Evolutionary conservation across 2,113 vertebrate genomes (phyloP).

Genomic region (Siniperca knerii): DNA sequence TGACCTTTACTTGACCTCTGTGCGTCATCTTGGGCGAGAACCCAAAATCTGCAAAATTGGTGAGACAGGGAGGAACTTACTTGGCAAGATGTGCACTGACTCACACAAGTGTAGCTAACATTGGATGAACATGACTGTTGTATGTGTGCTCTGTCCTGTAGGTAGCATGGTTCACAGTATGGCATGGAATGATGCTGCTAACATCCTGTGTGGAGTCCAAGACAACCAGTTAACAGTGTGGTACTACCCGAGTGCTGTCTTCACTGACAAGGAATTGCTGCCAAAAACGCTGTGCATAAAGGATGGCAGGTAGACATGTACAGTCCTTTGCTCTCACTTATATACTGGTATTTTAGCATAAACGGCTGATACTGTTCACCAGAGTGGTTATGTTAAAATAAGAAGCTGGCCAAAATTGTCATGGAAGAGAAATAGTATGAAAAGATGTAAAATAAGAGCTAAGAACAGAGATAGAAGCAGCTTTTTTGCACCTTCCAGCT

Average conservation of each 20-base stretch:
- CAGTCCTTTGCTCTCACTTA: not conserved
- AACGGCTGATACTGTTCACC: not conserved
- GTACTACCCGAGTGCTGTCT: conserved; percentile 92
- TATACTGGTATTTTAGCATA: not conserved
- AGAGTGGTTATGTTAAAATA: not conserved
- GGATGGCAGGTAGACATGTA: conserved; percentile 88
- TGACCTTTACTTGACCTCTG: conserved; percentile 93
- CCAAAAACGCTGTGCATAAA: conserved; percentile 90
- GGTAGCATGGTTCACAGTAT: conserved; percentile 94
- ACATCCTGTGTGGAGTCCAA: conserved; percentile 95
- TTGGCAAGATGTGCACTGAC: not conserved
- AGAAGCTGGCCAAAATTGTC: not conserved
- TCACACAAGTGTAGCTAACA: not conserved
- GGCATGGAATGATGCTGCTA: conserved; percentile 93
- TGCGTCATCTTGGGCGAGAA: conserved; percentile 91
- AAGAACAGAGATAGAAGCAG: conserved; percentile 23
- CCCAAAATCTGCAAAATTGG: conserved; percentile 94
- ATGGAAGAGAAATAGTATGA: not conserved
- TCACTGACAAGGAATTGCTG: conserved; percentile 94
- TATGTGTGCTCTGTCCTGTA: conserved; percentile 65
- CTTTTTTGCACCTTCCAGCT: conserved; percentile 45
- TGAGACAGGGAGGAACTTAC: conserved; percentile 71
- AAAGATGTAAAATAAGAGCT: conserved; percentile 15
- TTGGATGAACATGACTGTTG: not conserved
- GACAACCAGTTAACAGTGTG: conserved; percentile 91